Conservation (phyloP, 2,113 vertebrate genomes). For the Montifringilla adamsi region DNA sequence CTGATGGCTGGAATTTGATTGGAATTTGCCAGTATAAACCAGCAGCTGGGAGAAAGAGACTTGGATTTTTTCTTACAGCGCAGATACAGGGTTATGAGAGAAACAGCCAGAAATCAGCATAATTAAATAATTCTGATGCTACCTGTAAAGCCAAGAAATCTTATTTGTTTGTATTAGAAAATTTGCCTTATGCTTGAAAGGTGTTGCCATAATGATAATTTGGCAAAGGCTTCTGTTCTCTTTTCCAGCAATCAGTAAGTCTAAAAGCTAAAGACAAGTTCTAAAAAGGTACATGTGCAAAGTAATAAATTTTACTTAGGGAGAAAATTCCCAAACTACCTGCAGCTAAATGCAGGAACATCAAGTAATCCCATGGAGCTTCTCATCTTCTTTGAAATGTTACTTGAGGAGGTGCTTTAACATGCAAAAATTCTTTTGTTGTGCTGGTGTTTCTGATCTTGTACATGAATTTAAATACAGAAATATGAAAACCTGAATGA, state of each 20-base stretch:
- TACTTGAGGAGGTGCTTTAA: background rate
- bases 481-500: background rate
- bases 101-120: background rate
- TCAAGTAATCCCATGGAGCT: background rate
- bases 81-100: background rate
- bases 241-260: background rate
- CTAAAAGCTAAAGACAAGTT: background rate
- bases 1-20: background rate
- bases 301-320: background rate
- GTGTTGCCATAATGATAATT: background rate
- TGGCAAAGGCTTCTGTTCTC: background rate
- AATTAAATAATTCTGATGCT: background rate
- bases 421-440: background rate
- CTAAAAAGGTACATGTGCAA: background rate
- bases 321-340: background rate
- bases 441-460: background rate
- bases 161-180: background rate
- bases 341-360: background rate
- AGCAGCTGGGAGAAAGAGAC: background rate
- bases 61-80: background rate
- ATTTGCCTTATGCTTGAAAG: background rate
- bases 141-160: background rate
- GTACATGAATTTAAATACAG: background rate
- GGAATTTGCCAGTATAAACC: background rate
- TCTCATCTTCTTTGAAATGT: background rate